Percentiles rank a stretch among this genome's conserved stretches.
These are phyloP conservation scores for Hemitrygon akajei DNA, from an alignment of 2,797 vertebrate species.

Conservation along the genomic window DNA sequence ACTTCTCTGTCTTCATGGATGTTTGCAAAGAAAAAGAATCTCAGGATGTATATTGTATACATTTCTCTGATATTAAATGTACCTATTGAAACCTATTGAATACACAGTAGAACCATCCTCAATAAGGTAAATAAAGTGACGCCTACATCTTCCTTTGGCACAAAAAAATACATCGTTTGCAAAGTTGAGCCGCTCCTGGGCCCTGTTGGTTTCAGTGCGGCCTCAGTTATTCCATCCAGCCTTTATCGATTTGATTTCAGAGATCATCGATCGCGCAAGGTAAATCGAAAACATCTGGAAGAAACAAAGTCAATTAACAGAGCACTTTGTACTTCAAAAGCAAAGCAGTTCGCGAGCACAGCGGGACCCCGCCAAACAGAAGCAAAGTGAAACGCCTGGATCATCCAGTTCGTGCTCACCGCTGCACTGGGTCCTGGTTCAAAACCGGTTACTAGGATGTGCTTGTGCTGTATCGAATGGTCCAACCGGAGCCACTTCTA, in stretches of 20 bases:
- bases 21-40: too few relatives aligned
- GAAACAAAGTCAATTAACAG: not conserved
- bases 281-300: slow-evolving; percentile 6
- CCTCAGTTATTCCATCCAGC: not conserved
- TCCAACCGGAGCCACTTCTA: too few relatives aligned
- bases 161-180: not conserved
- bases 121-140: not conserved
- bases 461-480: too few relatives aligned
- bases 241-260: not conserved
- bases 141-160: not conserved
- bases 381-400: too few relatives aligned
- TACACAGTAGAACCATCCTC: not conserved
- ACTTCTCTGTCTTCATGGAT: too few relatives aligned
- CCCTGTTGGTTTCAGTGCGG: accelerated
- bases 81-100: too few relatives aligned
- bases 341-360: not conserved
- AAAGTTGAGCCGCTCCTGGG: not conserved
- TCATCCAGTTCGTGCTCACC: too few relatives aligned
- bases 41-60: too few relatives aligned
- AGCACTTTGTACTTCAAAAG: not conserved
- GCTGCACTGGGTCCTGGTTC: too few relatives aligned
- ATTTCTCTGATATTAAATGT: too few relatives aligned
- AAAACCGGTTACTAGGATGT: too few relatives aligned
- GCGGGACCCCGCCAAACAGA: too few relatives aligned
- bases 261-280: not conserved